Conservation (phyloP, 2,113 vertebrate genomes). For the Orcinus orca region DNA sequence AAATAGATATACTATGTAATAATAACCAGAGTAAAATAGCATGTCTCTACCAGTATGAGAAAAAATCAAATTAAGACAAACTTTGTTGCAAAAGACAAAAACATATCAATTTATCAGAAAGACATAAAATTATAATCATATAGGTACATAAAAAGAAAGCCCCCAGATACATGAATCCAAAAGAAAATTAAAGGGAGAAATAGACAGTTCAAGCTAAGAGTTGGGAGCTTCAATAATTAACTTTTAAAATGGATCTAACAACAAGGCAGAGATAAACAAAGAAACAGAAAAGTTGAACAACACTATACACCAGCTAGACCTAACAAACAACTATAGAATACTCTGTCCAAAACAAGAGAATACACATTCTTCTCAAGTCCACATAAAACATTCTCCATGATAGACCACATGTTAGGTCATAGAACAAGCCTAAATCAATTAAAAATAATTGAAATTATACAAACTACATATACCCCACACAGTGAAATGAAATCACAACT, state of each 20-base stretch:
- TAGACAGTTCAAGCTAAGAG: neutral
- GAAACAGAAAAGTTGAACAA: neutral
- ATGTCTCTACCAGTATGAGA: neutral
- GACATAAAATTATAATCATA: neutral
- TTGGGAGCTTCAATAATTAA: neutral
- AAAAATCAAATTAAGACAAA: neutral
- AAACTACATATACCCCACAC: neutral
- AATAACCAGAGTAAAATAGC: neutral
- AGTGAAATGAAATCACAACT: neutral
- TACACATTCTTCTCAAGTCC: neutral
- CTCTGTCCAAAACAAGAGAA: neutral
- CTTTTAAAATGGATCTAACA: neutral
- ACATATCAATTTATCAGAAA: neutral
- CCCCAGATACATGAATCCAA: neutral
- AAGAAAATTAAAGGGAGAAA: neutral
- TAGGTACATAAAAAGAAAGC: neutral
- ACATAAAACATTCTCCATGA: neutral
- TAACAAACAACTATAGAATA: neutral
- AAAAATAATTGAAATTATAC: neutral
- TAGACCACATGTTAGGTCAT: neutral
- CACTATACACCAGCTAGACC: neutral
- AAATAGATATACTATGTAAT: neutral
- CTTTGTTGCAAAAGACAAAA: neutral
- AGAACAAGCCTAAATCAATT: neutral
- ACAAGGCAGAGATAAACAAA: neutral